phyloP scores from a whole-genome alignment of 2,797 vertebrate species.

The Tenualosa ilisha region DNA sequence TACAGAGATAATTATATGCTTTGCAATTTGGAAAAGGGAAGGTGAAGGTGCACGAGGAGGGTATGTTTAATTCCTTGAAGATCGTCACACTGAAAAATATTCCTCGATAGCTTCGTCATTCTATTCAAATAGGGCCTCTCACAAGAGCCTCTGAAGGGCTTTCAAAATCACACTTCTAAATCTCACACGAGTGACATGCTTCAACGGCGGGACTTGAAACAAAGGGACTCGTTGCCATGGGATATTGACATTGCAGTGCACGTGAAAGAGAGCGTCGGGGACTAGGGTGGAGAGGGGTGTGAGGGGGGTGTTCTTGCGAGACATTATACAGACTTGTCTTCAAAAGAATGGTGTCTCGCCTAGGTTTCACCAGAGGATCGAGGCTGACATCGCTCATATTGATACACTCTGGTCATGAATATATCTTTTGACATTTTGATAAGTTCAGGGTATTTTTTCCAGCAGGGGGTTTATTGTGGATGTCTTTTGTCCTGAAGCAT shows the following conservation, averaged over 20 bases:
- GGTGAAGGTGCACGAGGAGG: not conserved
- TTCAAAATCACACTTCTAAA: conserved; percentile 28
- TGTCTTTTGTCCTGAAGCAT: conserved; percentile 20
- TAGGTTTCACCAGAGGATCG: conserved; percentile 22
- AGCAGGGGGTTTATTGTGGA: conserved; percentile 12
- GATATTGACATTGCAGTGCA: conserved; percentile 49
- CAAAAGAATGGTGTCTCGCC: conserved; percentile 47
- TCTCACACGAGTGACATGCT: conserved; percentile 31
- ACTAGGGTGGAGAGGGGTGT: not conserved
- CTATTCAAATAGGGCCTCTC: conserved; percentile 44
- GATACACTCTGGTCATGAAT: conserved; percentile 7
- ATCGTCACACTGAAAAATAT: conserved; percentile 39
- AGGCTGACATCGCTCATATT: conserved; percentile 22
- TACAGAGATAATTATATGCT: conserved; percentile 34
- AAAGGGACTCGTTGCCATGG: conserved; percentile 56
- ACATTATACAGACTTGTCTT: conserved; percentile 46
- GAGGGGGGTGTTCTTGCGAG: conserved; percentile 41
- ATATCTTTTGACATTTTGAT: conserved; percentile 21
- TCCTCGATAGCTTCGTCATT: conserved; percentile 38
- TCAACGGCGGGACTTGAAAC: conserved; percentile 48
- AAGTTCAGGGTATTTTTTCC: conserved; percentile 18
- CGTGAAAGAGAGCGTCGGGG: conserved; percentile 28
- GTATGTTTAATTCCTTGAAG: conserved; percentile 35
- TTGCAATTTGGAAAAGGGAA: conserved; percentile 24
- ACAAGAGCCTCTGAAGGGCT: conserved; percentile 33